Conservation (phyloP, 2,888 invertebrate species). For the Parthenolecanium corni region DNA sequence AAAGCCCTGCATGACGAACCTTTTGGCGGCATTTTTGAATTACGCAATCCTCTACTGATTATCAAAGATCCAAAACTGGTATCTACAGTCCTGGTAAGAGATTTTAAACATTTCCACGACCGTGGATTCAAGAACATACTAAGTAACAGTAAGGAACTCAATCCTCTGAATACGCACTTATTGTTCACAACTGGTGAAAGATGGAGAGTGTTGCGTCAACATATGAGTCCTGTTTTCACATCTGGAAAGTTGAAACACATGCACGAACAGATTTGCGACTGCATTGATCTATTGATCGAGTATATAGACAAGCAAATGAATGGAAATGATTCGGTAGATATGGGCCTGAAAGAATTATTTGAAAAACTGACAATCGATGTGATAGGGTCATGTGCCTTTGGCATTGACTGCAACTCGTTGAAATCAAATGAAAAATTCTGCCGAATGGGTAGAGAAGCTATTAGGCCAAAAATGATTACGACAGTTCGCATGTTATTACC, state of each 20-base stretch:
- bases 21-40: conserved; percentile 25
- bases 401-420: conserved; percentile 12
- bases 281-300: conserved; percentile 17
- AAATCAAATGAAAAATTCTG: conserved; percentile 2
- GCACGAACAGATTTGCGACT: conserved; percentile 28
- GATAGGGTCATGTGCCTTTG: conserved; percentile 17
- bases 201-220: conserved; percentile 39
- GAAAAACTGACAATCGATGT: conserved; percentile 13
- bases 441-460: neutral
- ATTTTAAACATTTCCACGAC: conserved; percentile 32
- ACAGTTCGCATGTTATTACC: conserved; percentile 31
- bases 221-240: conserved; percentile 40
- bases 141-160: conserved; percentile 22
- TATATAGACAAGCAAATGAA: conserved; percentile 1
- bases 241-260: conserved; percentile 38
- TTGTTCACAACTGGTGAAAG: conserved; percentile 35
- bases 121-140: conserved; percentile 27
- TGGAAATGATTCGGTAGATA: neutral
- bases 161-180: conserved; percentile 31
- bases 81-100: conserved; percentile 31
- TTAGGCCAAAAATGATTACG: conserved; percentile 25
- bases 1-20: conserved; percentile 32
- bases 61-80: conserved; percentile 28
- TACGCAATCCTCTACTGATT: conserved; percentile 25
- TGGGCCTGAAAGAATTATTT: too few relatives aligned